Evolutionary conservation across 2,797 vertebrate species (phyloP).

Genomic region (Periparus ater): DNA sequence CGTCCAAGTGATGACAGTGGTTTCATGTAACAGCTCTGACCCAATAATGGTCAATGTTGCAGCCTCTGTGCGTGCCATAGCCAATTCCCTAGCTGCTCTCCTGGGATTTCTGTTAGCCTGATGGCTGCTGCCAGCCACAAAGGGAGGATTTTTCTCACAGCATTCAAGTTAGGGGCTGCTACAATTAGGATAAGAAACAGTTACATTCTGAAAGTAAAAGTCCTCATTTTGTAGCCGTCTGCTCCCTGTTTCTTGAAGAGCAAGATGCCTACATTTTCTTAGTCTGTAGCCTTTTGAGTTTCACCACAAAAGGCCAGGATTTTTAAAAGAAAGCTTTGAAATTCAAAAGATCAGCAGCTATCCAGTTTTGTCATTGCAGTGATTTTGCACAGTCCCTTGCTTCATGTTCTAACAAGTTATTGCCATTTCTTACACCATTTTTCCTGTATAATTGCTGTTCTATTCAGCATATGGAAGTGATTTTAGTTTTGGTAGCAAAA

Average conservation of each 20-base stretch:
- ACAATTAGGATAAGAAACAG: background rate
- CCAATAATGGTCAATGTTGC: background rate
- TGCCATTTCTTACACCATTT: background rate
- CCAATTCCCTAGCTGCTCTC: background rate
- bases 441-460: background rate
- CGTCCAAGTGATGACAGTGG: background rate
- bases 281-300: background rate
- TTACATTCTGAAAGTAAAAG: background rate
- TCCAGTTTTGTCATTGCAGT: background rate
- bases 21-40: background rate
- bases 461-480: background rate
- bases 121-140: background rate
- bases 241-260: background rate
- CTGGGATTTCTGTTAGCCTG: background rate
- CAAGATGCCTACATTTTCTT: background rate
- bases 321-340: background rate
- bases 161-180: background rate
- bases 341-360: background rate
- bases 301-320: background rate
- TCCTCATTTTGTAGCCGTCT: background rate
- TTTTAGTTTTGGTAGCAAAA: conserved; percentile 22
- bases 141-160: background rate
- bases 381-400: background rate
- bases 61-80: background rate
- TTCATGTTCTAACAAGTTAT: background rate